A percentile compares a stretch with the other conserved stretches of the same genome.
Conservation (phyloP, 1,140 invertebrate genomes). For the roundworm (Caenorhabditis elegans) region DNA sequence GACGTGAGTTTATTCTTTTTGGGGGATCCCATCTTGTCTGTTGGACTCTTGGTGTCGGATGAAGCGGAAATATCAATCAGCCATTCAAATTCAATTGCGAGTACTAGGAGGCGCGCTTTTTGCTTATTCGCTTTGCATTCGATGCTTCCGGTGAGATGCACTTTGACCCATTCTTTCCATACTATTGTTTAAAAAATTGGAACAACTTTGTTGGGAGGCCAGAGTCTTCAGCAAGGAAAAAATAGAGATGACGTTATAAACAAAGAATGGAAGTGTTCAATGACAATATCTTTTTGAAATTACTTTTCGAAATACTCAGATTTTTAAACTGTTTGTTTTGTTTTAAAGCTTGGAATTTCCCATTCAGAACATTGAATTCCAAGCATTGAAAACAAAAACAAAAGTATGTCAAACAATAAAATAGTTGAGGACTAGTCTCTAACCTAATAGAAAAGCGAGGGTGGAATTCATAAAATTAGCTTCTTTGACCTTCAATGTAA, state of each 20-base stretch:
- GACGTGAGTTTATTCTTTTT: not conserved
- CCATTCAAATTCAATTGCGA: not conserved
- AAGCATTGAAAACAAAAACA: not conserved
- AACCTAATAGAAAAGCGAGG: not conserved
- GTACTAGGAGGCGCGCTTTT: not conserved
- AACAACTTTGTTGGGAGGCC: too few species aligned
- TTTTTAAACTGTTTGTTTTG: not conserved
- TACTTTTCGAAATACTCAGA: not conserved
- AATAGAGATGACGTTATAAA: too few species aligned
- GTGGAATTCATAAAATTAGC: not conserved
- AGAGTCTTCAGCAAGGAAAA: too few species aligned
- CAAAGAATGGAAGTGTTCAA: not conserved
- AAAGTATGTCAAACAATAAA: not conserved
- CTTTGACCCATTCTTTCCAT: too few species aligned
- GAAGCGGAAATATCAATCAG: slow-evolving; percentile 26
- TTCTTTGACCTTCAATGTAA: not conserved
- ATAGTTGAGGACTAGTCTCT: too few species aligned
- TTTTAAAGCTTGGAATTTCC: too few species aligned
- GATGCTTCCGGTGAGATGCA: not conserved
- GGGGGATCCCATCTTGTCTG: too few species aligned
- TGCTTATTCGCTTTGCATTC: not conserved
- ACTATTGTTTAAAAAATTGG: too few species aligned
- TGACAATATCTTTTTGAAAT: not conserved
- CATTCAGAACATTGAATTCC: not conserved
- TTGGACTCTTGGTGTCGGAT: not conserved